phyloP scores from a whole-genome alignment of 2,797 vertebrate species.

The Parambassis ranga region DNA sequence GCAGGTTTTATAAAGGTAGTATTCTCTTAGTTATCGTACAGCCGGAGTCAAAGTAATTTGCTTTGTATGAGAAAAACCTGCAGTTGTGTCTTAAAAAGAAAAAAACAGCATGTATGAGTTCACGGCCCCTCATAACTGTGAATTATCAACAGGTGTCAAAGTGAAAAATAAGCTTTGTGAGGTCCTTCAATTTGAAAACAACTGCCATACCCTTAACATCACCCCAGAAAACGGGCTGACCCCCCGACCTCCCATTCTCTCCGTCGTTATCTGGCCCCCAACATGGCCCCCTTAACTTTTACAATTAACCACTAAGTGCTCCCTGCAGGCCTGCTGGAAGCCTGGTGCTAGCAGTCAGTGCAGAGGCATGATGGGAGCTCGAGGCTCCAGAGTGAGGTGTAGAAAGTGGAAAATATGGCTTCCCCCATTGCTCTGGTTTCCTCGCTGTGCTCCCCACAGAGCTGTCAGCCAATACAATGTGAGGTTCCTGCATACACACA shows the following conservation, averaged over 20 bases:
- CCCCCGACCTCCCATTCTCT: not conserved
- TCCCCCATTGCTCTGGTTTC: conserved; percentile 28
- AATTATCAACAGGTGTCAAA: conserved; percentile 16
- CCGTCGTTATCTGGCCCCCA: conserved; percentile 32
- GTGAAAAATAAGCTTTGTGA: conserved; percentile 6
- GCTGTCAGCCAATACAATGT: conserved; percentile 46
- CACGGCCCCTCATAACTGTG: not conserved
- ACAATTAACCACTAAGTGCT: conserved; percentile 50
- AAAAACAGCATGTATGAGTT: not conserved
- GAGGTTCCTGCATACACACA: not conserved
- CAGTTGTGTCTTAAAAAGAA: not conserved
- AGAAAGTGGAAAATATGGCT: conserved; percentile 64
- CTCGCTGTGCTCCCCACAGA: conserved; percentile 50
- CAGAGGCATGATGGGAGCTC: conserved; percentile 33
- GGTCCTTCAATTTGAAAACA: conserved; percentile 10
- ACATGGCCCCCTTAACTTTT: conserved; percentile 54
- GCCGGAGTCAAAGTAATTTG: no score
- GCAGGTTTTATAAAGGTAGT: no score
- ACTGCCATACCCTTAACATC: conserved; percentile 5
- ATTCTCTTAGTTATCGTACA: no score
- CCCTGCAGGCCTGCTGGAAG: conserved; percentile 37
- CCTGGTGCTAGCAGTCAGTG: conserved; percentile 7
- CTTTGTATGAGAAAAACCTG: not conserved
- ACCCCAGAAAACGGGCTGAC: conserved; percentile 6
- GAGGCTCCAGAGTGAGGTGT: conserved; percentile 43